phyloP scores from a whole-genome alignment of 1,140 invertebrate genomes.

The Sycophila sp. region DNA sequence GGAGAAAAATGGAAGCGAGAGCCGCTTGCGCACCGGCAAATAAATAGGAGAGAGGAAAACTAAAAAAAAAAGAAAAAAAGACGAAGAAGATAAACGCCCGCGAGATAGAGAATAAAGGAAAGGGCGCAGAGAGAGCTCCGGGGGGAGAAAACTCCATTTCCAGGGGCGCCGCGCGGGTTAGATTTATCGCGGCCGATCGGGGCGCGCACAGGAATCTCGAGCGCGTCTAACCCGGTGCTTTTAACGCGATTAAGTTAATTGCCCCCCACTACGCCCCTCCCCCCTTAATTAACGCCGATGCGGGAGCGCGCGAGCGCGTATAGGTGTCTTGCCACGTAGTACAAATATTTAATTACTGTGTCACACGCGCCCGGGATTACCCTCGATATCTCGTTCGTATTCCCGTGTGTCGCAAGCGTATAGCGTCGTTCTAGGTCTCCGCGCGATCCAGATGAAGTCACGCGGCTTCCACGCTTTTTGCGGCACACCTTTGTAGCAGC shows the following conservation, averaged over 20 bases:
- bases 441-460: too few relatives aligned
- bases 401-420: neutral
- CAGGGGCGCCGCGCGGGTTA: too few relatives aligned
- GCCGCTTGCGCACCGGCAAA: too few relatives aligned
- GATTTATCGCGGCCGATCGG: constrained; percentile 5
- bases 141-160: too few relatives aligned
- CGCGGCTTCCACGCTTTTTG: neutral
- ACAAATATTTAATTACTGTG: constrained; percentile 57
- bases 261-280: too few relatives aligned
- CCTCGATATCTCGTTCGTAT: neutral
- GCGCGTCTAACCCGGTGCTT: constrained; percentile 16
- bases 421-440: too few relatives aligned
- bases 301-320: constrained; percentile 41
- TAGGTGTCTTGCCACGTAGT: constrained; percentile 42
- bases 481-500: too few relatives aligned
- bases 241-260: constrained; percentile 55
- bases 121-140: too few relatives aligned
- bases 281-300: constrained; percentile 58
- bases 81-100: neutral
- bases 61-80: neutral
- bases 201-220: constrained; percentile 4
- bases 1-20: neutral
- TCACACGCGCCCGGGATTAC: constrained; percentile 44
- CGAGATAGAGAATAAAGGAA: neutral
- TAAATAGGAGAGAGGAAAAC: too few relatives aligned